Base-by-base conservation (phyloP, 2,888 invertebrate genomes). In the Hypsopygia costalis region DNA sequence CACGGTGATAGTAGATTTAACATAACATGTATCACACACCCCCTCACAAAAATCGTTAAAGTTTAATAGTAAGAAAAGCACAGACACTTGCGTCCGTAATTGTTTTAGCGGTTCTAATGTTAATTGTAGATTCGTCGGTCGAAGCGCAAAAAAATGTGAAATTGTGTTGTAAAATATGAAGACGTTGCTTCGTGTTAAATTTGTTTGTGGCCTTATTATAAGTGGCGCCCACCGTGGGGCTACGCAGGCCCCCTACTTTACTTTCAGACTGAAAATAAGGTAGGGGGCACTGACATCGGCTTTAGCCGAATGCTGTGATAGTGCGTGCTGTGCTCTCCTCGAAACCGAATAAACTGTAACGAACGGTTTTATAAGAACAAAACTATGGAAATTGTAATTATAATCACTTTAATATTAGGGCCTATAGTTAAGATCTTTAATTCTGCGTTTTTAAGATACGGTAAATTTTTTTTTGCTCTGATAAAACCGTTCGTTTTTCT, bases 151-250 rank as follows among this genome's bases (percentile, higher is more conserved):
- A 74, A 76, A 69, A 65, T 50, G 58, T 61, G 61, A 62, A 71
- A 67, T 77, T 71, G 62, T 67, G 62, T 72, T 71, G 52, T 62
- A 50, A 62, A 55, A 54, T 66, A 65, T 62, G 71, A 62, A 59
- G 60, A 66, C 62, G 4, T 72, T 52, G 83, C 83, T 86, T 83
- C 73, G 71, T 65, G 69, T 75, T 71, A 74, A 70, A 76, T 83
- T 81, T 78, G 69, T 87, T 86, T 79, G 88, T 87, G 88, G 88
- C 88, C 88, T 88, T 88, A 87, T 70, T 63, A 61, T 69, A 73
- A 69, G 70, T 75, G 81, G 81, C 76, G 75, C 78, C 82, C 78
- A 47, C 49, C 55, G 52, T 60, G 77, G 80, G 76, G 76, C 77
- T 68, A 56, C 70, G 46, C 51, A 60, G 62, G 72, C 61, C 60